Conservation (phyloP, 2,888 invertebrate species). For the Octonoba sinensis region DNA sequence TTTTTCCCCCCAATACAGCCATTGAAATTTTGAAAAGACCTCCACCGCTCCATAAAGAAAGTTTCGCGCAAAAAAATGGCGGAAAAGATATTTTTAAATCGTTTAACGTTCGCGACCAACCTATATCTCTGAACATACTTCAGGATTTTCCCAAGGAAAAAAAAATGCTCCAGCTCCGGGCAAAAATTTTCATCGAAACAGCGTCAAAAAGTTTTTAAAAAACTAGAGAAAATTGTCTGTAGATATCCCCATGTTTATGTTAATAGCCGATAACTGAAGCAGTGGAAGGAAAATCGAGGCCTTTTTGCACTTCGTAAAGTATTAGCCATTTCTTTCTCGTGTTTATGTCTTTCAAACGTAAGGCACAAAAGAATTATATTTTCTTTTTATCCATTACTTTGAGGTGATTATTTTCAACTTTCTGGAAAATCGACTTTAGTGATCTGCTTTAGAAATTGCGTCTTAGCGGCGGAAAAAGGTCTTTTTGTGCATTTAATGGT, state of each 20-base stretch:
- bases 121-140: slow-evolving; percentile 39
- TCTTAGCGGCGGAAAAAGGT: too few species aligned
- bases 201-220: slow-evolving; percentile 29
- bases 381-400: too few species aligned
- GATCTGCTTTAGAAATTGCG: too few species aligned
- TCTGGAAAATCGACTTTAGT: too few species aligned
- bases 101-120: slow-evolving; percentile 42
- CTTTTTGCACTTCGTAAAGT: slow-evolving; percentile 46
- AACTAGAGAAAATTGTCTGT: slow-evolving; percentile 28
- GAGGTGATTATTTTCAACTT: too few species aligned
- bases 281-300: slow-evolving; percentile 54
- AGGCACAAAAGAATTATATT: slow-evolving; percentile 31
- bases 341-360: slow-evolving; percentile 29
- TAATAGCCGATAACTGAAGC: slow-evolving; percentile 54
- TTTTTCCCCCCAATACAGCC: slow-evolving; percentile 3
- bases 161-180: slow-evolving; percentile 24
- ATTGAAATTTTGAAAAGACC: slow-evolving; percentile 40
- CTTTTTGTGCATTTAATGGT: too few species aligned
- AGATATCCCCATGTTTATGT: slow-evolving; percentile 54
- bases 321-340: slow-evolving; percentile 38
- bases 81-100: slow-evolving; percentile 46
- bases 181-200: slow-evolving; percentile 51
- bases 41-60: slow-evolving; percentile 46
- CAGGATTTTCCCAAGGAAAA: slow-evolving; percentile 33
- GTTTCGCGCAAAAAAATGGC: slow-evolving; percentile 30